These are phyloP conservation scores for Delia radicum DNA, from an alignment of 1,140 invertebrate species.

Conservation along the genomic window DNA sequence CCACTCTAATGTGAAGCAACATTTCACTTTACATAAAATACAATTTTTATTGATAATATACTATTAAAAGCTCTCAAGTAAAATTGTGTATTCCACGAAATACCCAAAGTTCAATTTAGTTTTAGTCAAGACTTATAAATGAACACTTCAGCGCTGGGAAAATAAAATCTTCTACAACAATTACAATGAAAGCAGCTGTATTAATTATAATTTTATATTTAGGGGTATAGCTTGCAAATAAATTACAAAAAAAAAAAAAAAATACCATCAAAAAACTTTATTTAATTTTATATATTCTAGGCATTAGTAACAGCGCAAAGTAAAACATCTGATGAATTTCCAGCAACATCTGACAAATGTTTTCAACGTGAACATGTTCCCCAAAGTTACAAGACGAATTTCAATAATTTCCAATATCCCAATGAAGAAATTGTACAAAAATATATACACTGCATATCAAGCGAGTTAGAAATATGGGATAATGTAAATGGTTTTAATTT, in stretches of 20 bases:
- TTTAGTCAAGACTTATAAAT: not conserved
- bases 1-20: too few species aligned
- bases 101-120: not conserved
- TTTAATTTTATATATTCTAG: not conserved
- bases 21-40: too few species aligned
- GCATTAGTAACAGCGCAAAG: not conserved
- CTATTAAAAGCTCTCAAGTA: not conserved
- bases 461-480: slow-evolving; percentile 20
- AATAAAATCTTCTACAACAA: not conserved
- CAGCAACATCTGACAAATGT: slow-evolving; percentile 16
- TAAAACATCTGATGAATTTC: slow-evolving; percentile 24
- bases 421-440: slow-evolving; percentile 23
- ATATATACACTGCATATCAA: slow-evolving; percentile 22
- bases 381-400: not conserved
- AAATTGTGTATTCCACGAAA: not conserved
- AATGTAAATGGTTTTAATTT: slow-evolving; percentile 26
- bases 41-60: not conserved
- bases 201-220: not conserved
- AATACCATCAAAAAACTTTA: not conserved
- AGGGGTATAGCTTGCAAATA: not conserved
- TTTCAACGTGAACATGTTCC: slow-evolving; percentile 3
- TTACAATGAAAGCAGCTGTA: not conserved
- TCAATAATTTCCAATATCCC: slow-evolving; percentile 27
- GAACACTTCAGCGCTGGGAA: not conserved
- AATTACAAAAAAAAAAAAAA: too few species aligned